phyloP scores from a whole-genome alignment of 1,140 invertebrate species.

The Plodia interpunctella region DNA sequence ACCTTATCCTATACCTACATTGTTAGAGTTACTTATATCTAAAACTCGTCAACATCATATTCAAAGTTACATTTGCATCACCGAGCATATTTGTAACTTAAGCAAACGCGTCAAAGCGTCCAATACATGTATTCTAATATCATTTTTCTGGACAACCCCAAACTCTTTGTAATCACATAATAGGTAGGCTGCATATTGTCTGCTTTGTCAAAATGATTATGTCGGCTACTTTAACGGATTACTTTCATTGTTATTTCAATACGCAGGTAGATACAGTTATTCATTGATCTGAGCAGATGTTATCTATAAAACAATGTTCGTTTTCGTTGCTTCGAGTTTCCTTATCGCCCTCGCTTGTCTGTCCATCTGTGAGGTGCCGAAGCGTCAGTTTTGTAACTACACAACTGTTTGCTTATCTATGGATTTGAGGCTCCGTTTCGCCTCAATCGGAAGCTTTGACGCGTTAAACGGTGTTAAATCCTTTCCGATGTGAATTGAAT shows the following conservation, averaged over 20 bases:
- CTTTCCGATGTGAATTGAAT: not conserved
- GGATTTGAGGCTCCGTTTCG: slow-evolving; percentile 6
- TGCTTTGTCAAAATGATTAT: slow-evolving; percentile 57
- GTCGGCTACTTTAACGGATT: slow-evolving; percentile 73
- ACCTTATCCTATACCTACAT: no score
- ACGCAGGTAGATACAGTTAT: slow-evolving; percentile 58
- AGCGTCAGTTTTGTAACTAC: slow-evolving; percentile 14
- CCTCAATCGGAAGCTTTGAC: slow-evolving; percentile 17
- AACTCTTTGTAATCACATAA: slow-evolving; percentile 59
- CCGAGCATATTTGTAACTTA: slow-evolving; percentile 42
- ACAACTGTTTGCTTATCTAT: slow-evolving; percentile 13
- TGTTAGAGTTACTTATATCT: not conserved
- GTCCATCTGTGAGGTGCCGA: slow-evolving; percentile 35
- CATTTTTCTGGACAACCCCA: slow-evolving; percentile 51
- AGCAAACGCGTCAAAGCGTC: slow-evolving; percentile 57
- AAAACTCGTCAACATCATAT: not conserved
- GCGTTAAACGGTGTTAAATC: slow-evolving; percentile 8
- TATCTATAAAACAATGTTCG: slow-evolving; percentile 65
- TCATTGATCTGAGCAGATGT: slow-evolving; percentile 61
- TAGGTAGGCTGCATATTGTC: slow-evolving; percentile 52
- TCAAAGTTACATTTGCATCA: slow-evolving; percentile 52
- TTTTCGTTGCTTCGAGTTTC: slow-evolving; percentile 33
- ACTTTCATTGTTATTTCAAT: slow-evolving; percentile 52
- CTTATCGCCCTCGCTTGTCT: slow-evolving; percentile 47
- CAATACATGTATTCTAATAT: slow-evolving; percentile 47